Evolutionary conservation across 1,140 invertebrate species (phyloP), one percentile per base, ranked within the genome.

Genomic region (Zaprionus camerounensis): DNA sequence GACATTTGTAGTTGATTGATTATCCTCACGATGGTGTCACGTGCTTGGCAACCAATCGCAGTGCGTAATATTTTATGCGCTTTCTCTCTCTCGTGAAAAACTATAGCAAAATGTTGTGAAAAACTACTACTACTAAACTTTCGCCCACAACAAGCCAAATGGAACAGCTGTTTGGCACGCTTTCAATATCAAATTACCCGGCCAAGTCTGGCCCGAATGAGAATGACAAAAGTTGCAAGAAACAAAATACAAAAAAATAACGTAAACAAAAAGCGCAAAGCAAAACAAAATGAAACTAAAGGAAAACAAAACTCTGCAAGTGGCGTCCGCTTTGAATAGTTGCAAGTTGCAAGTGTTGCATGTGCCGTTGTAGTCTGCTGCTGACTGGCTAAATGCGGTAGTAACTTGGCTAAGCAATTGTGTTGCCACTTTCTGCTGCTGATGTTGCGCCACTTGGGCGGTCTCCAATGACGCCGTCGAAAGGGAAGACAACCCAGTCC

Each of bases 81-180:
- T 81, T 81, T 81, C 79, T 78, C 79, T 74, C 22, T 75, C 79
- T 78, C 22, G 28, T n/a, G 53, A 55, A 46, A 67, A 71, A 72
- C 41, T 71, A 56, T 76, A 58, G 49, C 68, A 76, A 51, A 71
- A 70, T 51, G 56, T 24, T 56, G 74, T 49, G 38, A 68, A 65
- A 57, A 58, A 57, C 20, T 67, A 58, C 28, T 59, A n/a, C n/a
- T n/a, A n/a, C n/a, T 24, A 63, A 87, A 87, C 84, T 87, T 88
- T 87, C 84, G 84, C 84, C 84, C 75, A 88, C 84, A 72, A 84
- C 78, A 81, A 88, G 71, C 84, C 71, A 83, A 81, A 88, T 87
- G 84, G 84, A 87, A 87, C 84, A 87, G 81, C 84, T 90, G 84
- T 81, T 83, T 88, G 84, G 84, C 84, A 87, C 84, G 84, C 84